phyloP scores from a whole-genome alignment of 2,113 vertebrate genomes.

The Symphodus melops region DNA sequence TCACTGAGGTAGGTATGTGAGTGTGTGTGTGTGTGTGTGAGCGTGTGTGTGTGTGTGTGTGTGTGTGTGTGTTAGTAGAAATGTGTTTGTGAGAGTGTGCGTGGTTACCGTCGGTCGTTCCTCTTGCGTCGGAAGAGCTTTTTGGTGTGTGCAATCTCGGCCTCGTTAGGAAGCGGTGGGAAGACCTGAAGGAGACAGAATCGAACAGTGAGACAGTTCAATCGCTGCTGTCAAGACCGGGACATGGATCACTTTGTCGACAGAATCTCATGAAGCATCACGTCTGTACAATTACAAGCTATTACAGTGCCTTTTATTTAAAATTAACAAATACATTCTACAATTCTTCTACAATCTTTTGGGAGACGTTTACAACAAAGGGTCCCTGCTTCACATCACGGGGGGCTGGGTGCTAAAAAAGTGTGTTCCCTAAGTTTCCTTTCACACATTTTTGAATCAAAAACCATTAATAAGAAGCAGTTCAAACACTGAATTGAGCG shows the following conservation, averaged over 20 bases:
- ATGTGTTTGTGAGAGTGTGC: conserved; percentile 7
- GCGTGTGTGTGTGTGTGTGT: conserved; percentile 29
- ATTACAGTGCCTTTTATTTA: background rate
- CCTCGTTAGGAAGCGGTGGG: conserved; percentile 91
- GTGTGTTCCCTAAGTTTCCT: too few species aligned
- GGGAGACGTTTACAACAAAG: background rate
- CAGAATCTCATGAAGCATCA: background rate
- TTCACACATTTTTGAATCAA: too few species aligned
- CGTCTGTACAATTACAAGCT: background rate
- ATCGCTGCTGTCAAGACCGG: conserved; percentile 24
- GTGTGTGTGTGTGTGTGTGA: too few species aligned
- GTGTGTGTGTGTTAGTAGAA: conserved; percentile 3
- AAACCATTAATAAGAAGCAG: background rate
- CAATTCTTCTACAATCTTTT: background rate
- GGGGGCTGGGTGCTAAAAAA: background rate
- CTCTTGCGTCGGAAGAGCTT: conserved; percentile 93
- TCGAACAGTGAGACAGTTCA: conserved; percentile 21
- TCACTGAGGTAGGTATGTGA: conserved; percentile 31
- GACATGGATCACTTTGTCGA: conserved; percentile 1
- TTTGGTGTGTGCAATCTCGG: conserved; percentile 97
- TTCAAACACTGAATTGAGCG: background rate
- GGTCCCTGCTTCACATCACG: background rate
- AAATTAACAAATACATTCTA: background rate
- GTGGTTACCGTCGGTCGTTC: conserved; percentile 90
- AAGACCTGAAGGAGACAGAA: conserved; percentile 86